Conservation (phyloP, 2,113 vertebrate species). For the Bujurquina vittata region DNA sequence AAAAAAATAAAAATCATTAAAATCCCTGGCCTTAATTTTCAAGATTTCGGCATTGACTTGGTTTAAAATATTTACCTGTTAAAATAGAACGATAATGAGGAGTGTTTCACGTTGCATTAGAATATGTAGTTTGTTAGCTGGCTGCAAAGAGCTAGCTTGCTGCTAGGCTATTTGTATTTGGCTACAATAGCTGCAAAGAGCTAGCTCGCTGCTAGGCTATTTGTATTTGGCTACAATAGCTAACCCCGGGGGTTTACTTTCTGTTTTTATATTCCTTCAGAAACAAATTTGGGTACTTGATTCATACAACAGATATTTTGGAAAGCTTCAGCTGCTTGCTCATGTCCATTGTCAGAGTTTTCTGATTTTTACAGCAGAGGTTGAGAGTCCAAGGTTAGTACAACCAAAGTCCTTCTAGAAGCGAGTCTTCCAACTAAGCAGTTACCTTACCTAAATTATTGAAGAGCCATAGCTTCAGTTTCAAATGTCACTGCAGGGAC, state of each 20-base stretch:
- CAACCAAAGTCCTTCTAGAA: too few relatives aligned
- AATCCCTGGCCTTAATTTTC: too few relatives aligned
- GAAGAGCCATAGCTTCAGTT: too few relatives aligned
- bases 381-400: too few relatives aligned
- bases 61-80: background rate
- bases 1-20: too few relatives aligned
- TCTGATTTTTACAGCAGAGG: too few relatives aligned
- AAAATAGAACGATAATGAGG: background rate
- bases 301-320: background rate
- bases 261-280: too few relatives aligned
- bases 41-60: background rate
- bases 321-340: background rate
- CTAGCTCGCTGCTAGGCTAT: background rate
- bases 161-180: background rate
- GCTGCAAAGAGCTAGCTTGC: background rate
- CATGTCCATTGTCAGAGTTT: background rate
- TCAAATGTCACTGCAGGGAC: too few relatives aligned
- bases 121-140: background rate
- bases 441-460: too few relatives aligned
- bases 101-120: background rate
- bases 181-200: background rate
- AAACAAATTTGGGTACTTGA: background rate
- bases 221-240: background rate
- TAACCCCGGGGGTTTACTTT: background rate
- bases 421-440: too few relatives aligned